phyloP scores from a whole-genome alignment of 2,888 invertebrate genomes.

The Xestia ashworthii region DNA sequence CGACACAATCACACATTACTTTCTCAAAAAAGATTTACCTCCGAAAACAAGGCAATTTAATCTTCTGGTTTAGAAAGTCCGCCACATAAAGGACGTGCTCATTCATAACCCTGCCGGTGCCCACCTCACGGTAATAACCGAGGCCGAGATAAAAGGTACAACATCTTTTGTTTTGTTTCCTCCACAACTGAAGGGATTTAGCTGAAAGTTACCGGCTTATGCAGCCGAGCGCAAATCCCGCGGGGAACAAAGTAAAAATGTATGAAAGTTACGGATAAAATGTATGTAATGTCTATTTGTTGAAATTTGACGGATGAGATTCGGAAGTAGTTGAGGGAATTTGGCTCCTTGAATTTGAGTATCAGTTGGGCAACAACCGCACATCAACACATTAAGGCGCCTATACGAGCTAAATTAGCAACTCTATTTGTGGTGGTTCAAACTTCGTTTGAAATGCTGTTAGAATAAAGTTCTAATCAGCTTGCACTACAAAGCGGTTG shows the following conservation, averaged over 20 bases:
- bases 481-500: no score
- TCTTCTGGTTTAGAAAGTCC: neutral
- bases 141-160: constrained; percentile 43
- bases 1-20: neutral
- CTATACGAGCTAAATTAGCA: no score
- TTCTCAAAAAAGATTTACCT: neutral
- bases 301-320: constrained; percentile 11
- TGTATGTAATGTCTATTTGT: constrained; percentile 25
- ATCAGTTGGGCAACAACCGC: no score
- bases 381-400: no score
- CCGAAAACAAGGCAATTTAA: no score
- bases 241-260: constrained; percentile 37
- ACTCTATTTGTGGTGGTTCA: no score
- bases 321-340: neutral
- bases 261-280: constrained; percentile 35
- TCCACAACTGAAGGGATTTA: constrained; percentile 37
- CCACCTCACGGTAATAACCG: constrained; percentile 20
- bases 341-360: neutral
- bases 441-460: no score
- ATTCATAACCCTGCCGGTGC: constrained; percentile 1
- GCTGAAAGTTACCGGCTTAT: constrained; percentile 43
- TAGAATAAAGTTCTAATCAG: no score
- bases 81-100: constrained; percentile 13
- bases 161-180: constrained; percentile 55
- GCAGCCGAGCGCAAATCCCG: constrained; percentile 49